Evolutionary conservation across 2,113 vertebrate genomes (phyloP).

Genomic region (Mionectes macconnelli): DNA sequence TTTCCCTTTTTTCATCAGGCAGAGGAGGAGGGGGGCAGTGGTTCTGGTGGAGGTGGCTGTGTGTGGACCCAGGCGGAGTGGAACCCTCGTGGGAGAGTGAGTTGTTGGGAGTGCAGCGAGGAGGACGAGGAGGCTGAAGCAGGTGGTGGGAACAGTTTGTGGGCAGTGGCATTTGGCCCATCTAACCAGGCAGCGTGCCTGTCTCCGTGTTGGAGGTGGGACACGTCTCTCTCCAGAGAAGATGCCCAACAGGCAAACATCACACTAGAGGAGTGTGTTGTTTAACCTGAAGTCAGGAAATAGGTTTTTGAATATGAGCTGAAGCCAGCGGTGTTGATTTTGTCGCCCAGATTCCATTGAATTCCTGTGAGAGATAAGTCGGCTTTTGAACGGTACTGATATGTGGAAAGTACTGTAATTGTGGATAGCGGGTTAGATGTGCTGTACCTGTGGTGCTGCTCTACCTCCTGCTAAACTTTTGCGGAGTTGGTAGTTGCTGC

Average conservation of each 20-base stretch:
- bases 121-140: background rate
- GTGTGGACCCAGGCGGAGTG: background rate
- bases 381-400: background rate
- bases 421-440: background rate
- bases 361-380: background rate
- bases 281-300: background rate
- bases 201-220: background rate
- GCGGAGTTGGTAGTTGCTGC: background rate
- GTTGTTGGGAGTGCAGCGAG: background rate
- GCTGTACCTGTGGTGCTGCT: background rate
- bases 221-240: fast-evolving
- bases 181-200: fast-evolving
- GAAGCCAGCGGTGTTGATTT: background rate
- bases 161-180: background rate
- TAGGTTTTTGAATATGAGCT: background rate
- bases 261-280: background rate
- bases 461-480: background rate
- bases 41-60: background rate
- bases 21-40: background rate
- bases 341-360: background rate
- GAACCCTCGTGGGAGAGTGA: fast-evolving
- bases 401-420: background rate
- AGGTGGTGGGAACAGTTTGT: fast-evolving
- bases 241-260: fast-evolving
- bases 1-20: background rate